Base-by-base conservation (phyloP, 1,140 invertebrate species). In the Lordiphosa mommai region DNA sequence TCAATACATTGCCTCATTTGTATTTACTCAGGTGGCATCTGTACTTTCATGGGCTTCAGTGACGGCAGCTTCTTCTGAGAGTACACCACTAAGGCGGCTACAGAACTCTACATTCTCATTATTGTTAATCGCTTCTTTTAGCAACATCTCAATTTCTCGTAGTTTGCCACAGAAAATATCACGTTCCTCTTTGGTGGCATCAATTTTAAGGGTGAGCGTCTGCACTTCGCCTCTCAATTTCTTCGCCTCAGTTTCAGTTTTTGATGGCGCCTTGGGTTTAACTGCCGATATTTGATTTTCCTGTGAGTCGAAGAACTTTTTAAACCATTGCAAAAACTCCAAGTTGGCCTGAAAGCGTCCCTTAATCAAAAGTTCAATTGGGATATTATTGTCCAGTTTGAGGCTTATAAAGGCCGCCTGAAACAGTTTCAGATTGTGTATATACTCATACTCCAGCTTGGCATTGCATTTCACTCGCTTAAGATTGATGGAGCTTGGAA, bases 271-370 rank as follows among this genome's bases (percentile, higher is more conserved):
- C 17, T 64, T 76, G 6, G 52, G 38, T 0, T 86, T 77, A 29
- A 60, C 64, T 8, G 55, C 23, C 0, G 65, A 41, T 46, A 73
- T 79, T 1, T 68, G 14, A 41, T 88, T 88, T 40, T 84, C 86
- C 91, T 99, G 99, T 47, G 96, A 96, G 91, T 99, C 97, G 91
- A 98, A 99, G 90, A 99, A 99, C 90, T 98, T 98, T 91, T 99
- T 99, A 92, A 99, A 99, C 98, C 98, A 99, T 91, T 99, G 98
- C 64, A 99, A 92, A 91, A 99, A 99, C 89, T 99, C 98, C 92
- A 99, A 99, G 91, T 99, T 99, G 91, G 99, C 97, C 92, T 97
- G 95, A 90, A 98, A 98, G 61, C 95, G 93, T 71, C 96, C 96
- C 91, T 98, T 98, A 67, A 98, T 95, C 90, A 96, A 91, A 90